Evolutionary conservation across 2,797 vertebrate genomes (phyloP).

Genomic region (Gouania willdenowi): DNA sequence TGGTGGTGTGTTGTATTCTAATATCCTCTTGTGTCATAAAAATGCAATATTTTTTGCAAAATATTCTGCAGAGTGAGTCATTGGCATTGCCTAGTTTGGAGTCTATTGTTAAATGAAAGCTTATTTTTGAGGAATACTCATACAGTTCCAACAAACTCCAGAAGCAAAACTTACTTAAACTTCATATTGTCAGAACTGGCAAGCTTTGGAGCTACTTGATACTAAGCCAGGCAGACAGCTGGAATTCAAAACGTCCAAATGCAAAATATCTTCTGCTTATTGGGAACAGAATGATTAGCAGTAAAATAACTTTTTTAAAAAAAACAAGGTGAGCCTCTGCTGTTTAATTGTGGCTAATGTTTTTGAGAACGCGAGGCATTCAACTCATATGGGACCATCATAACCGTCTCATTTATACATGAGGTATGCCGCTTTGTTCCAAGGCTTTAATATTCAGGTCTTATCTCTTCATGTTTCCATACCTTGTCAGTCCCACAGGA

Average conservation of each 20-base stretch:
- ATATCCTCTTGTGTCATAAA: too few species aligned
- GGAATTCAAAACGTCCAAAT: neutral
- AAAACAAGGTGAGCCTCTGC: too few species aligned
- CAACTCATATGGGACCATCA: constrained; percentile 1
- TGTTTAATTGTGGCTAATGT: too few species aligned
- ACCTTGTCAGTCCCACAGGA: constrained; percentile 45
- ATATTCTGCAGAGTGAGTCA: too few species aligned
- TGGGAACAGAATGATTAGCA: neutral
- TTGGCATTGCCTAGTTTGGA: too few species aligned
- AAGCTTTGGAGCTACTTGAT: neutral
- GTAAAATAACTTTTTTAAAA: neutral
- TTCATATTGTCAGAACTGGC: neutral
- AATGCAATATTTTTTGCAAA: too few species aligned
- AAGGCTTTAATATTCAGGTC: constrained; percentile 59
- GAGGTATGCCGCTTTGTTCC: constrained; percentile 1
- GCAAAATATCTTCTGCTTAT: neutral
- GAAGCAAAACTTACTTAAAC: neutral
- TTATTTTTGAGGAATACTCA: too few species aligned
- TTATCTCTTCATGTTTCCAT: constrained; percentile 51
- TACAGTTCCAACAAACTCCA: too few species aligned
- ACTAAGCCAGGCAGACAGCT: neutral
- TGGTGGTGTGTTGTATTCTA: too few species aligned
- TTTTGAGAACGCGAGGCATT: too few species aligned
- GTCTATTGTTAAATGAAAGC: too few species aligned
- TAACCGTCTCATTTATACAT: neutral